phyloP scores from a whole-genome alignment of 2,113 vertebrate species.

The Perognathus longimembris region DNA sequence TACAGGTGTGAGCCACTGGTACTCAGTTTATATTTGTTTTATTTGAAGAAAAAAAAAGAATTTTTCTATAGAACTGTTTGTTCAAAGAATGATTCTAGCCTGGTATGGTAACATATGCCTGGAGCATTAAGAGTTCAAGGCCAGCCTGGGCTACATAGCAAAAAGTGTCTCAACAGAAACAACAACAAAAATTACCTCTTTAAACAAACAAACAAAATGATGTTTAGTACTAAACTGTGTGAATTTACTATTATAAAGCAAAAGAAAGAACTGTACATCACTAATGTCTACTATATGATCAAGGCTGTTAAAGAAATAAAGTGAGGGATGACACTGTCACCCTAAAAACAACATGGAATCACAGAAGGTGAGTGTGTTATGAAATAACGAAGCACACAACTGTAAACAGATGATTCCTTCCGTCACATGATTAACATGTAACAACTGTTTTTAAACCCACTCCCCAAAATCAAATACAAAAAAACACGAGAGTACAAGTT shows the following conservation, averaged over 20 bases:
- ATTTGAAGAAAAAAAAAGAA: background rate
- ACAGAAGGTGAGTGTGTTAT: background rate
- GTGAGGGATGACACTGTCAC: too few relatives aligned
- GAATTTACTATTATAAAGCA: background rate
- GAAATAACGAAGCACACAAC: background rate
- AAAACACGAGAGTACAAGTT: background rate
- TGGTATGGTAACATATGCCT: background rate
- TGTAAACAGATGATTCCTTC: accelerated
- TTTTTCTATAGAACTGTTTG: background rate
- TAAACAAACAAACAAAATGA: background rate
- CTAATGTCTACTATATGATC: background rate
- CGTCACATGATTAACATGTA: accelerated
- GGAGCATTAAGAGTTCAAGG: too few relatives aligned
- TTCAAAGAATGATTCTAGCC: background rate
- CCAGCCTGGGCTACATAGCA: too few relatives aligned
- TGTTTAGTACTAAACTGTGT: background rate
- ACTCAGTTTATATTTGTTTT: background rate
- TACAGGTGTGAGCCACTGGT: too few relatives aligned
- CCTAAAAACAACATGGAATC: background rate
- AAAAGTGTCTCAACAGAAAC: too few relatives aligned
- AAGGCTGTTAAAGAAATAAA: background rate
- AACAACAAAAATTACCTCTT: background rate
- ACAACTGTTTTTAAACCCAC: background rate
- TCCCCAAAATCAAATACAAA: background rate
- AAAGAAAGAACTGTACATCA: background rate